Evolutionary conservation across 2,113 vertebrate genomes (phyloP).

Genomic region (Amphilophus citrinellus): DNA sequence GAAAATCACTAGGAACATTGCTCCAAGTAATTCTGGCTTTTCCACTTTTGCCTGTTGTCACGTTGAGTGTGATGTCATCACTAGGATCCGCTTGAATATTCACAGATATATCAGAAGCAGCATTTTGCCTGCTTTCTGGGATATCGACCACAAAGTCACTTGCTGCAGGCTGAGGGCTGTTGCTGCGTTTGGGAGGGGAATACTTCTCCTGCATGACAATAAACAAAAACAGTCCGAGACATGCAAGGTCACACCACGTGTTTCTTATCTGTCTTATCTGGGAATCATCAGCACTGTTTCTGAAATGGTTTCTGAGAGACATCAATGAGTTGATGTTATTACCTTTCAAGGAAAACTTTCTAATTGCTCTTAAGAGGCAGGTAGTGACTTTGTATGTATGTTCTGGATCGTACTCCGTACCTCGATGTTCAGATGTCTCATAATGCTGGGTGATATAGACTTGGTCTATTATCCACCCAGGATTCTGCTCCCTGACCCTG

Average conservation of each 20-base stretch:
- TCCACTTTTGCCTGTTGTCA: slow-evolving; percentile 17
- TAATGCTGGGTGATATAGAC: slow-evolving; percentile 75
- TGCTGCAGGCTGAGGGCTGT: neutral
- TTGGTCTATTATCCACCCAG: neutral
- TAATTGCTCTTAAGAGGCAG: neutral
- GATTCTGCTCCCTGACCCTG: neutral
- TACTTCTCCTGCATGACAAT: slow-evolving; percentile 55
- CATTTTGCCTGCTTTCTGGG: neutral
- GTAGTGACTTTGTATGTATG: neutral
- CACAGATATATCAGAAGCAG: neutral
- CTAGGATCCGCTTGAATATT: rapidly evolving
- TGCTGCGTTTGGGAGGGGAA: neutral
- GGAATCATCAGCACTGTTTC: neutral
- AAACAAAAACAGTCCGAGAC: slow-evolving; percentile 60
- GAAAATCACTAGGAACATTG: neutral
- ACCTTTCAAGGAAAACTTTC: slow-evolving; percentile 37
- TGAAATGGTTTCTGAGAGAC: slow-evolving; percentile 40
- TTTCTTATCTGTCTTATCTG: slow-evolving; percentile 18
- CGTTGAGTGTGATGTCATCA: neutral
- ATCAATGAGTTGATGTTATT: neutral
- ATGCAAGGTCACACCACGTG: slow-evolving; percentile 40
- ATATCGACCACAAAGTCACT: slow-evolving; percentile 9
- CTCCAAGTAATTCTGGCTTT: slow-evolving; percentile 45
- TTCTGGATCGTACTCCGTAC: slow-evolving; percentile 44
- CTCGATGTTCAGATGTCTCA: neutral